Base-by-base conservation (phyloP, 1,140 invertebrate species). In the Asobara japonica region DNA sequence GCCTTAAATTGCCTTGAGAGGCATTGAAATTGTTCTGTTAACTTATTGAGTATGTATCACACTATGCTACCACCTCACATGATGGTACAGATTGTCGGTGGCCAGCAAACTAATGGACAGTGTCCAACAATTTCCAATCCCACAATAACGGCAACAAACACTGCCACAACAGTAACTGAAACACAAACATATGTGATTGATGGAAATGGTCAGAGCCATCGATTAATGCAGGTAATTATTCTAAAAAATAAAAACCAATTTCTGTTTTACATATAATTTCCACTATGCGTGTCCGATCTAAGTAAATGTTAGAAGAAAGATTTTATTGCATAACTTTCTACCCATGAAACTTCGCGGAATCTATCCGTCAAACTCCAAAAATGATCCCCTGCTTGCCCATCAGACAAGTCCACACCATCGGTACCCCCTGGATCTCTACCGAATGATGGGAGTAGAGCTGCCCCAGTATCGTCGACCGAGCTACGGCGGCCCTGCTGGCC, bases 1-100 rank as follows among this genome's bases (percentile, higher is more conserved):
- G 18, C 51, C 22, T 10, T 25, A 56, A 2, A 36, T 11, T 36
- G 5, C 11, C 11, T 6, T 36, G 31, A 16, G 41, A 20, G 30
- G 18, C 13, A 22, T 36, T 36, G n/a, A 29, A 13, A 60, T 18
- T 27, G 29, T 60, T 41, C 25, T 65, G 65, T 72, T 60, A 27
- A 3, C 41, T 45, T 41, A 56, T 82, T 80, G 76, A 83, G 75
- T 82, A 86, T 87, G 86, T 85, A 87, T 82, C 86, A 87, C 71
- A 74, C 84, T 77, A 80, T 82, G 71, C 80, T 79, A 71, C 82
- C 81, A 62, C 76, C 83, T 27, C 85, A 84, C 76, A 80, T 85
- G 76, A 83, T 86, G 83, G 82, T 86, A 69, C 84, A 87, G 72
- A 76, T 84, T 78, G 80, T 84, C 68, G 79, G 79, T 77, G 79